Base-by-base conservation (phyloP, 92 coral and sea anemone genomes). In the Parazoanthus swiftii region DNA sequence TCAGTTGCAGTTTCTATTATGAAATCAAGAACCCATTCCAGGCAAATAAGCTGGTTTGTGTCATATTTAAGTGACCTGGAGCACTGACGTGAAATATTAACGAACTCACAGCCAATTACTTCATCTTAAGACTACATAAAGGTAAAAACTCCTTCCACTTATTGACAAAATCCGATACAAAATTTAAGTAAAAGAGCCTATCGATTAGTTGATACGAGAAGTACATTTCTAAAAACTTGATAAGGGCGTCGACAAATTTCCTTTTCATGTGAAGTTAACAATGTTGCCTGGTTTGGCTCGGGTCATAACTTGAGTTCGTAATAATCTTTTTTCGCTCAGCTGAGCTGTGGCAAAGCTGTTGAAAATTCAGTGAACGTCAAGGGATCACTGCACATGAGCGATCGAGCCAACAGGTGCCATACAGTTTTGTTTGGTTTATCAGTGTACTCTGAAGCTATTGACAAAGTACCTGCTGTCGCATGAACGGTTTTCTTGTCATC, bases 341-440 rank as follows among this genome's bases (percentile, higher is more conserved):
- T 67, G 72, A 67, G 13, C 56, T 82, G 9, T 82, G 20, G 16
- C 63, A 10, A 71, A 73, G 79, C 87, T 11, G 65, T 43, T 26
- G 44, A 84, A 70, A 14, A 71, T 42, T 71, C 87, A 84, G 59
- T 67, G 77, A 71, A 50, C 77, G 26, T 72, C 39, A 50, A 70
- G 48, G 78, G 46, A 25, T 46, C 79, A 33, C 26, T 46, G 68
- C 77, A 73, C 85, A 81, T 63, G 85, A 63, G 51, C 20, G 80
- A 76, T 35, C n/a, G n/a, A n/a, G n/a, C 35, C 35, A 70, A 33
- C 87, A 84, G 87, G 87, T 84, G 77, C 4, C 87, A 29, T 46
- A 43, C 15, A 5, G 43, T 26, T 9, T 9, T 44, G 79, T n/a
- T 70, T 71, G 87, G 67, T 8, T 84, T 48, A n/a, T 71, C 42